Conservation (phyloP, 2,797 vertebrate genomes). For the Streptopelia turtur region DNA sequence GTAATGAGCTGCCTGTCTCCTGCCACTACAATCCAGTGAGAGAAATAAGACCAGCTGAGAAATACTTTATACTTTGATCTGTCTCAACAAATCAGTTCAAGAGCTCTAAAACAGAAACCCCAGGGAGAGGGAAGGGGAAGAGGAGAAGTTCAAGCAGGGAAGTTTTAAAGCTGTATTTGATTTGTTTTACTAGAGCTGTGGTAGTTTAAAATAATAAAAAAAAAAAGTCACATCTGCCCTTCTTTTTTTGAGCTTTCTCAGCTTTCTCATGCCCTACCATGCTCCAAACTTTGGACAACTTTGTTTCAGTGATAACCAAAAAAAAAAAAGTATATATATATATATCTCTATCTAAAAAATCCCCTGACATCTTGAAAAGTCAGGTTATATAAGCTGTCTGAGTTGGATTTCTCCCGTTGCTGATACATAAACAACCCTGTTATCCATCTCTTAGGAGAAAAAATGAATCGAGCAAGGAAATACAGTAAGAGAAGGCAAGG, state of each 20-base stretch:
- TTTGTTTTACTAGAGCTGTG: conserved; percentile 38
- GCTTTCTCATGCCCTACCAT: background rate
- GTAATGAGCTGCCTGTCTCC: conserved; percentile 53
- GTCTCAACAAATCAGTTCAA: conserved; percentile 67
- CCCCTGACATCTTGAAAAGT: background rate
- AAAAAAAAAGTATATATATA: background rate
- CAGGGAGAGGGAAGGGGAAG: background rate
- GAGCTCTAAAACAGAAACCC: conserved; percentile 52
- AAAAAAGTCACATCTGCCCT: background rate
- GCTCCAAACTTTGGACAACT: background rate
- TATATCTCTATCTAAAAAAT: background rate
- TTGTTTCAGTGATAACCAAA: conserved; percentile 19
- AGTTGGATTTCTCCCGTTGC: background rate
- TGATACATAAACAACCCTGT: background rate
- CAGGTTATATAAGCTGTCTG: background rate
- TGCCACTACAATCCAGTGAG: conserved; percentile 30
- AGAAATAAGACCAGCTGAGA: conserved; percentile 56
- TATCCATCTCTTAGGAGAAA: background rate
- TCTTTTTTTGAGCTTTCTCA: conserved; percentile 15
- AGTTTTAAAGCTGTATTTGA: conserved; percentile 52
- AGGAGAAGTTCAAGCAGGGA: conserved; percentile 17
- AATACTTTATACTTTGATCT: conserved; percentile 61
- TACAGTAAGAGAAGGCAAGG: background rate
- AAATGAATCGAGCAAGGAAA: background rate
- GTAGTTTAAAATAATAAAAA: background rate